Percentiles rank a stretch among this genome's conserved stretches.
phyloP scores from a whole-genome alignment of 2,797 vertebrate species.

The Kryptopterus vitreolus region DNA sequence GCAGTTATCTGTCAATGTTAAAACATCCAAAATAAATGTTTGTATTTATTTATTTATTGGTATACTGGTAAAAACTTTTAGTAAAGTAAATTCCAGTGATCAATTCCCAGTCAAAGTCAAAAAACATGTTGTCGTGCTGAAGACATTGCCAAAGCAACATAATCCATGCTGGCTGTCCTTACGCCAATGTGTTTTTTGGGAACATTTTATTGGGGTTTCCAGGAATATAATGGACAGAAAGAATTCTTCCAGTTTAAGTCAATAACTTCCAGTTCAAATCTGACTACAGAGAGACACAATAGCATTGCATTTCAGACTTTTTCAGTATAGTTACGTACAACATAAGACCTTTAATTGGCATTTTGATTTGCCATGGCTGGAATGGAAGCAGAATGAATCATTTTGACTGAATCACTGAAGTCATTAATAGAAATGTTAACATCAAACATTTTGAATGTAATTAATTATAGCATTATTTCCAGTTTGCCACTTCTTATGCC shows the following conservation, averaged over 20 bases:
- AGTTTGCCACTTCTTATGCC: neutral
- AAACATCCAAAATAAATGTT: too few relatives aligned
- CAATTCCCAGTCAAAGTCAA: neutral
- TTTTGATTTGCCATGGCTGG: neutral
- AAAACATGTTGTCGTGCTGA: neutral
- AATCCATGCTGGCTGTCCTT: too few relatives aligned
- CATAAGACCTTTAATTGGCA: neutral
- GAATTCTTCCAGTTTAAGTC: neutral
- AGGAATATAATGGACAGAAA: neutral
- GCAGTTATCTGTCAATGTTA: too few relatives aligned
- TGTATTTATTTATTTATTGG: too few relatives aligned
- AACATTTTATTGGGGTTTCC: neutral
- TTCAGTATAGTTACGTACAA: neutral
- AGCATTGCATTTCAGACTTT: neutral
- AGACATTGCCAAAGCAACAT: too few relatives aligned
- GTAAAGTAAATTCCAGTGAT: too few relatives aligned
- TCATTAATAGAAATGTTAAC: neutral
- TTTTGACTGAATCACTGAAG: constrained; percentile 10
- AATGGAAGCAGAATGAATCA: constrained; percentile 13
- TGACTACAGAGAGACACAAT: neutral
- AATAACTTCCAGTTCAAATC: neutral
- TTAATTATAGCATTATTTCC: neutral
- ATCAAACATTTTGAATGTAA: neutral
- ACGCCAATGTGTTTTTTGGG: too few relatives aligned
- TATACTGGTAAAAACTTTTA: too few relatives aligned